Evolutionary conservation across 2,888 invertebrate genomes (phyloP), one percentile per base, ranked within the genome.

Genomic region (Thalpophila matura): DNA sequence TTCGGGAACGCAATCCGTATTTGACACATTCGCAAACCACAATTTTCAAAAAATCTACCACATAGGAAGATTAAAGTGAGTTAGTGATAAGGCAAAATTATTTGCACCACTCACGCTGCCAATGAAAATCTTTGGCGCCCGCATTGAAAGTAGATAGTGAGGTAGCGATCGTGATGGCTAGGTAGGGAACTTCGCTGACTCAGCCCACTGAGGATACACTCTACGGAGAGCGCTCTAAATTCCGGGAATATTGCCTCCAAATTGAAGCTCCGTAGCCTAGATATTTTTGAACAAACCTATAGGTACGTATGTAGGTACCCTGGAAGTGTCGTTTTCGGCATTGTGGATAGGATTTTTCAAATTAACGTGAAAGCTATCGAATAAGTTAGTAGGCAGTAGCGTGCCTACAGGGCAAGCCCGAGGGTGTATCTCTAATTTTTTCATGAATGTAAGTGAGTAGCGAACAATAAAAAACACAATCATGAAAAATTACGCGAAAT

Each of bases 51-150:
- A 27, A 43, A 24, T 22, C 24, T 47, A 46, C 29, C 47, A n/a
- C 22, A 50, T 49, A 16, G 42, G 6, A 27, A 68, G n/a, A 24
- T n/a, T 33, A 49, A 56, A 67, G 50, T 50, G 37, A 37, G 43
- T 63, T 38, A 18, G 49, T 79, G 71, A 75, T 53, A 56, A 38
- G 42, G 79, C 60, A 70, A 50, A 51, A 59, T 63, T 57, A 79
- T 79, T 70, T 57, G 35, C 53, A 12, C 64, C 33, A 57, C 80
- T 80, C 80, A 63, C 42, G 63, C 22, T 51, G 37, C 37, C 63
- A 63, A 77, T 72, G 60, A 67, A 53, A 72, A 72, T 55, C 49
- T 38, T 58, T 77, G 20, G 10, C 53, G 35, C 68, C 80, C 74
- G 68, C 68, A 79, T 80, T 42, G 53, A 63, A 67, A 60, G 55